These are phyloP conservation scores for Rousettus leschenaultii DNA, from an alignment of 2,113 vertebrate genomes.

Conservation along the genomic window DNA sequence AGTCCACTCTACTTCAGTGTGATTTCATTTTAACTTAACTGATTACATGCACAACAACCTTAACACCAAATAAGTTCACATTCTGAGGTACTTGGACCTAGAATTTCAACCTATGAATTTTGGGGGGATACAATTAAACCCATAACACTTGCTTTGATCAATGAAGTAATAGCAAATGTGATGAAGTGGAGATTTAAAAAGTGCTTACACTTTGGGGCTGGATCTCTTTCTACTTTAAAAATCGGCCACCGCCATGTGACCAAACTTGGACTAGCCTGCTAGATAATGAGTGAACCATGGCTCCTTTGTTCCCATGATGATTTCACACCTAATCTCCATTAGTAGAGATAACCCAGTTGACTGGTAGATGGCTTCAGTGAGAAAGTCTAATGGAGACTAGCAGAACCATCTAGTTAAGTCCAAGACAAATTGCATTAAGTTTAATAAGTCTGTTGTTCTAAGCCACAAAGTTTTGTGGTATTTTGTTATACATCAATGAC, in stretches of 20 bases:
- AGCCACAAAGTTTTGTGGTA: background rate
- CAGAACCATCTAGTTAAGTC: background rate
- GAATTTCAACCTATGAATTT: background rate
- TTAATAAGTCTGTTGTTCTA: background rate
- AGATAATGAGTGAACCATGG: background rate
- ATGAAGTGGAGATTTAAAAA: background rate
- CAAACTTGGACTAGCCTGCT: background rate
- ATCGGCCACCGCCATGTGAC: background rate
- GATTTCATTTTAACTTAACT: background rate
- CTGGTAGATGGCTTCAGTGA: background rate
- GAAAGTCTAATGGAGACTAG: background rate
- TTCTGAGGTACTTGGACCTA: background rate
- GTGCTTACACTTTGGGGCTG: background rate
- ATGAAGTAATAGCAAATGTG: background rate
- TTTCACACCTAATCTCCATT: background rate
- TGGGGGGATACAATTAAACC: background rate
- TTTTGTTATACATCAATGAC: background rate
- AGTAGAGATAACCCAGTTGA: background rate
- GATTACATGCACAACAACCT: background rate
- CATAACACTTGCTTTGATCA: background rate
- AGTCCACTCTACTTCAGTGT: background rate
- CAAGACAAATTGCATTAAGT: background rate
- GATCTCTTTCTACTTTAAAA: background rate
- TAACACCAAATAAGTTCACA: background rate
- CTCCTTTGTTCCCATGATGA: background rate